Evolutionary conservation across 2,113 vertebrate genomes (phyloP), one percentile per base, ranked within the genome.

Genomic region (Sinocyclocheilus anshuiensis): DNA sequence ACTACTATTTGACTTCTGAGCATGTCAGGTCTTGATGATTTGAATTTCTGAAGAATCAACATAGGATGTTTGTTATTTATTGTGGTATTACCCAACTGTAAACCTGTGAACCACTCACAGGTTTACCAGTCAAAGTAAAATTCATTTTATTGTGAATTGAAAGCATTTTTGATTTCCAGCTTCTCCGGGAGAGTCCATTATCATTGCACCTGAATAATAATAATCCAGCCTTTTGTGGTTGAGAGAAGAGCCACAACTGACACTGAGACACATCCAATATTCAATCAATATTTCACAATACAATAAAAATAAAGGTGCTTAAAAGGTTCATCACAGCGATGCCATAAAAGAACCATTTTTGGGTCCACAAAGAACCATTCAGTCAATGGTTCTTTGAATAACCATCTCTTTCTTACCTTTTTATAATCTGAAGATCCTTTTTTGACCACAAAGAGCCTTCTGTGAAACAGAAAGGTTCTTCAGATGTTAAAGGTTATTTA

Each of bases 11-110:
- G 65, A 83, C 33, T 45, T 26, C 4, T 78, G 55, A 61, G 80
- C 87, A 79, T 74, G 87, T 79, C 79, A 74, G 74, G 59, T 86
- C 87, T 74, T 83, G 69, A 55, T 3, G 87, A 77, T 15, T 86
- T 72, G 29, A 80, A 42, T 57, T n/a, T 39, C 22, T 55, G 12
- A 33, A 33, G 80, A 83, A 57, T 57, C 65, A 59, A 26, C 59
- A 74, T 74, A 59, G 26, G 65, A 83, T 16, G 33, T 72, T 18
- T 39, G 20, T 4, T 72, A n/a, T 72, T 24, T n/a, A 9, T 74
- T 11, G 59, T 26, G 13, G 15, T 15, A 50, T 26, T 12, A 22
- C 15, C 7, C 1, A 12, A 67, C 39, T 42, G 33, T 69, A 69
- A 16, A 33, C 33, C 53, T 36, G 67, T 39, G 33, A 20, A 7